Conservation (phyloP, 2,113 vertebrate genomes). For the Emydocephalus ijimae region DNA sequence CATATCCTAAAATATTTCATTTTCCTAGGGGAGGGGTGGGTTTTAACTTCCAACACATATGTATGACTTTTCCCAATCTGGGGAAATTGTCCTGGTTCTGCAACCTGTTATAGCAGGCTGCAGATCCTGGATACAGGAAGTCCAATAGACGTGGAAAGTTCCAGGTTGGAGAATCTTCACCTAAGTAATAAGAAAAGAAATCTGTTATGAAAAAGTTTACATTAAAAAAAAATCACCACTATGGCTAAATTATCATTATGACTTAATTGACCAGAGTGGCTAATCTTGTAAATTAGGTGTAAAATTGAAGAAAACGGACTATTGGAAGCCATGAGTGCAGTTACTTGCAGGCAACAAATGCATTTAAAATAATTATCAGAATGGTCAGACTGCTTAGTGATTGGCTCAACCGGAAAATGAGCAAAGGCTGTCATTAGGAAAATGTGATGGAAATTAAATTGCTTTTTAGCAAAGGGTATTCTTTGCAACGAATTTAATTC, state of each 20-base stretch:
- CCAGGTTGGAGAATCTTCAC: neutral
- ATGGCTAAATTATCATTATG: slow-evolving; percentile 1
- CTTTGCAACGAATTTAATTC: slow-evolving; percentile 20
- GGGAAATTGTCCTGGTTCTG: neutral
- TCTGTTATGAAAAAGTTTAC: neutral
- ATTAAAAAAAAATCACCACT: neutral
- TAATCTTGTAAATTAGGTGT: neutral
- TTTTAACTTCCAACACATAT: neutral
- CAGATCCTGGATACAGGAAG: neutral
- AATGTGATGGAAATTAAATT: slow-evolving; percentile 26
- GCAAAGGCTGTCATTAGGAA: neutral
- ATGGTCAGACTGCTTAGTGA: neutral
- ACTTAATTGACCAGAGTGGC: neutral
- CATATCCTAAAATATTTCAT: no score
- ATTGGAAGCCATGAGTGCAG: neutral
- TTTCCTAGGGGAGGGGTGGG: no score
- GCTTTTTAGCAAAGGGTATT: neutral
- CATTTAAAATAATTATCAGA: slow-evolving; percentile 9
- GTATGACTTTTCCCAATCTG: neutral
- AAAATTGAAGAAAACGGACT: neutral
- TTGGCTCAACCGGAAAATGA: slow-evolving; percentile 10
- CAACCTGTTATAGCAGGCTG: neutral
- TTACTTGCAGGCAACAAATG: neutral
- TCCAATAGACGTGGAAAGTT: neutral
- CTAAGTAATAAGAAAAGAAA: neutral